Evolutionary conservation across 2,113 vertebrate species (phyloP).

Genomic region (Aegypius monachus): DNA sequence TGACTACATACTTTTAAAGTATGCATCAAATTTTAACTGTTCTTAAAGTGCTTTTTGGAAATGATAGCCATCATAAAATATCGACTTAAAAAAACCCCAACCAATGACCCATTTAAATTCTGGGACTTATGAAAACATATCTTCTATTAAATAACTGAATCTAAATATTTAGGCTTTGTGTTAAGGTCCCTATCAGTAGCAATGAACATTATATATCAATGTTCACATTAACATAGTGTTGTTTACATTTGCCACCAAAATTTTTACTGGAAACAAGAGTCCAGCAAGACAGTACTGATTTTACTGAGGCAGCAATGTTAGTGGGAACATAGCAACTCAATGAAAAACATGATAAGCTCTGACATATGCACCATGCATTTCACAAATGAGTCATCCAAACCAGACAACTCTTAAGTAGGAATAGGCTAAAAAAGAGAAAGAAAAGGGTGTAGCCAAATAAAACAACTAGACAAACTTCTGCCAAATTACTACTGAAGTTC

Average conservation of each 20-base stretch:
- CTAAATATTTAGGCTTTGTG: not conserved
- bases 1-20: not conserved
- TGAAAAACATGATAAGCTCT: not conserved
- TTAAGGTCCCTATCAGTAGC: not conserved
- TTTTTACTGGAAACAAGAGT: not conserved
- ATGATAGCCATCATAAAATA: not conserved
- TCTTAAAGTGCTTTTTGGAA: not conserved
- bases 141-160: not conserved
- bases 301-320: not conserved
- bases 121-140: not conserved
- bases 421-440: not conserved
- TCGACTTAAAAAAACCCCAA: rapidly evolving
- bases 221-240: not conserved
- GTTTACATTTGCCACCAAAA: not conserved
- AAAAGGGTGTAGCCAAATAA: not conserved
- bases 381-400: not conserved
- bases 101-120: not conserved
- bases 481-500: not conserved
- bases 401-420: not conserved
- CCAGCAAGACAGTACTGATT: not conserved
- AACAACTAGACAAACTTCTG: not conserved
- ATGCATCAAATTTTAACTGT: not conserved
- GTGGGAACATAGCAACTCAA: not conserved
- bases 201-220: not conserved
- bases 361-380: not conserved